Base-by-base conservation (phyloP, 2,797 vertebrate species). In the Syngnathus rostellatus region DNA sequence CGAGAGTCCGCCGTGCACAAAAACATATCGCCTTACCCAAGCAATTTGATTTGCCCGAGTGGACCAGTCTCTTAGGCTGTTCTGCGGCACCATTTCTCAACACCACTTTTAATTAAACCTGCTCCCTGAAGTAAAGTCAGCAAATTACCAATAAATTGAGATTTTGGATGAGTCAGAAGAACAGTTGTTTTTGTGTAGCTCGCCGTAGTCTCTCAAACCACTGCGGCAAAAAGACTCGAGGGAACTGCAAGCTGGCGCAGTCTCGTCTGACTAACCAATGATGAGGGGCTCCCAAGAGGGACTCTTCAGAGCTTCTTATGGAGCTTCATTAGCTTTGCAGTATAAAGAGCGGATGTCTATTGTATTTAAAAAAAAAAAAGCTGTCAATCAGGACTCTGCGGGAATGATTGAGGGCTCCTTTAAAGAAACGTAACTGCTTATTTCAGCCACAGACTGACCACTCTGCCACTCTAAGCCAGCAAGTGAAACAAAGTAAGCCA, bases 231-330 rank as follows among this genome's bases (percentile, higher is more conserved):
- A 72, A 1, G 72, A 78, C 82, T 78, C 83, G 21, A 60, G 84
- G 82, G 85, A 81, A 61, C 78, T 68, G 65, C 69, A 45, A 75
- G 78, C 84, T 85, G 86, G 84, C 77, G 85, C 78, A 70, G 70
- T 78, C 72, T 62, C 41, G 73, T 85, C 75, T 81, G 78, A 84
- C 45, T 81, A 82, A 64, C 54, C 79, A 78, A 73, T 68, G 65
- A 72, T 69, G 72, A 61, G 73, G 74, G 62, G 76, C 71, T 83
- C 82, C 81, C 80, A 65, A 46, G 75, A 73, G 86, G 68, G 63
- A 68, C 57, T 68, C 40, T 51, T 73, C 21, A 16, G 45, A 62
- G 40, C 58, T 81, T 66, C 76, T 76, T 62, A 68, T 72, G 71
- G 7, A 69, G 23, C 72, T 67, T 51, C 16, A 31, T 37, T 31